These are phyloP conservation scores for Sinonovacula constricta DNA, from an alignment of 1,140 invertebrate genomes.

Conservation along the genomic window DNA sequence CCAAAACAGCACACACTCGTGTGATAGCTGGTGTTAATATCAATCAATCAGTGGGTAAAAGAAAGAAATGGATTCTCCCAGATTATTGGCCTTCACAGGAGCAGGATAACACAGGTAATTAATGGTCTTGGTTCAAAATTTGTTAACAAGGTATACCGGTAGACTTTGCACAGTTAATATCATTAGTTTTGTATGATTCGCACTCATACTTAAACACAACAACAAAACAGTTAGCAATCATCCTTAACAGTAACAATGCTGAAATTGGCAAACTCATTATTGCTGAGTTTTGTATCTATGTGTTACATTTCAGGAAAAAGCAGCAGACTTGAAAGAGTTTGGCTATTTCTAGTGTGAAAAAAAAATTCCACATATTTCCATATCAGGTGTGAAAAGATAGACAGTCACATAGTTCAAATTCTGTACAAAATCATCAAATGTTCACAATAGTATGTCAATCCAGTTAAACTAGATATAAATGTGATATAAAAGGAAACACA, in stretches of 20 bases:
- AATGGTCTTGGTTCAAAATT: background rate
- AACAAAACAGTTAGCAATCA: background rate
- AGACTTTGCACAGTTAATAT: background rate
- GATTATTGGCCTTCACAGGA: constrained; percentile 27
- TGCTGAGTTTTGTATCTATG: too few species aligned
- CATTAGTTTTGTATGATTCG: background rate
- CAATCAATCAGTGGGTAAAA: background rate
- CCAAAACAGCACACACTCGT: background rate
- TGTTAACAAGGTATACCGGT: background rate
- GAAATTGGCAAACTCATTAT: background rate
- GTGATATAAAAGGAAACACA: too few species aligned
- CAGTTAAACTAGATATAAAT: too few species aligned
- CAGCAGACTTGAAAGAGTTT: too few species aligned
- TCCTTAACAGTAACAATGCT: background rate
- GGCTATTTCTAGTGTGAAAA: too few species aligned
- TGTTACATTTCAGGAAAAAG: too few species aligned
- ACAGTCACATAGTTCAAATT: too few species aligned
- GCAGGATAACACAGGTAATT: constrained; percentile 1
- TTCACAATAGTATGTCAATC: too few species aligned
- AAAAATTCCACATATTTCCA: too few species aligned
- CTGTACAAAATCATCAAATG: too few species aligned
- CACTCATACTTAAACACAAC: background rate
- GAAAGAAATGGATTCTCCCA: constrained; percentile 45
- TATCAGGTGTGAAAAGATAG: too few species aligned
- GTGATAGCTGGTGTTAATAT: background rate